A percentile compares a stretch with the other conserved stretches of the same genome.
Evolutionary conservation across 1,140 invertebrate species (phyloP).

Genomic region (Plectus sambesii): DNA sequence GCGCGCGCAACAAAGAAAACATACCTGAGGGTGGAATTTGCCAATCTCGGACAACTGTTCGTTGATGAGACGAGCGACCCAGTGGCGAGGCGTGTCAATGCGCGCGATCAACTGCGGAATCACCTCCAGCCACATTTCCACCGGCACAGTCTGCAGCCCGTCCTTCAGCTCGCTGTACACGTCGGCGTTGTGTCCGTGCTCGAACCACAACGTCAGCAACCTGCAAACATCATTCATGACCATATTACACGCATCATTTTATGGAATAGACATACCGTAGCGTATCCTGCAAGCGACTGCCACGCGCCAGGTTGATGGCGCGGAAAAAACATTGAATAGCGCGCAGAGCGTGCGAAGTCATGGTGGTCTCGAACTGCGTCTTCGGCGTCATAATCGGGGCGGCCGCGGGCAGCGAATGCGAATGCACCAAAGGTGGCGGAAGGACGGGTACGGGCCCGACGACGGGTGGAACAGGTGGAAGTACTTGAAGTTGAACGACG

Average conservation of each 20-base stretch:
- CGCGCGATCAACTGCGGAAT: constrained; percentile 96
- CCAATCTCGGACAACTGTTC: constrained; percentile 87
- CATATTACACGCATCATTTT: too few relatives aligned
- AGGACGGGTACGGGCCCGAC: too few relatives aligned
- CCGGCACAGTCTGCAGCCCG: constrained; percentile 79
- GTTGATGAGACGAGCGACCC: constrained; percentile 79
- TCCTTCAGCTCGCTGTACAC: constrained; percentile 85
- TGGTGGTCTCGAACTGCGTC: too few relatives aligned
- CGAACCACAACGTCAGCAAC: constrained; percentile 81
- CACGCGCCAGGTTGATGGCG: constrained; percentile 76
- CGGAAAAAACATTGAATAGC: constrained; percentile 90
- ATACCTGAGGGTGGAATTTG: constrained; percentile 56
- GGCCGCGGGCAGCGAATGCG: too few relatives aligned
- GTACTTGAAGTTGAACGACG: too few relatives aligned
- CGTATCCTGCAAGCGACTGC: constrained; percentile 94
- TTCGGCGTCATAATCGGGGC: too few relatives aligned
- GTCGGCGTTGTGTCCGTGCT: constrained; percentile 80
- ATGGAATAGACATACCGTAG: constrained; percentile 55
- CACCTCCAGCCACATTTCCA: constrained; percentile 97
- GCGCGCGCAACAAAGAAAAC: constrained; percentile 53
- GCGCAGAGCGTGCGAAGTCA: constrained; percentile 71
- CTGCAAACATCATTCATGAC: not conserved
- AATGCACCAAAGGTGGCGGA: too few relatives aligned
- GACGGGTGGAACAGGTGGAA: too few relatives aligned
- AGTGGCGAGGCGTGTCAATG: constrained; percentile 77